Percentiles rank a stretch among this genome's conserved stretches.
phyloP scores from a whole-genome alignment of 2,888 invertebrate genomes.

The Pammene aurita region DNA sequence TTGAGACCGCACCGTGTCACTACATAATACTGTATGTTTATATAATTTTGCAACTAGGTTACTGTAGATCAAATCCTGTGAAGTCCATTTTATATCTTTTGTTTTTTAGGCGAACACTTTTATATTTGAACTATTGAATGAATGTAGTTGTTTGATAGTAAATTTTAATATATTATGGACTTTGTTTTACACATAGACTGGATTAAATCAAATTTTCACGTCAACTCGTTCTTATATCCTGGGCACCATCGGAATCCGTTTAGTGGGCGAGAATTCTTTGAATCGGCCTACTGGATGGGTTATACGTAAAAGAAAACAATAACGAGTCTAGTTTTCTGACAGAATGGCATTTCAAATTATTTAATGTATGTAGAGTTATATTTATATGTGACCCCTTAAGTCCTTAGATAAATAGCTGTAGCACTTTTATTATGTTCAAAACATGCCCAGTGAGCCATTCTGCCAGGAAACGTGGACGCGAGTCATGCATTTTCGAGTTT shows the following conservation, averaged over 20 bases:
- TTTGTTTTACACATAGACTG: slow-evolving; percentile 37
- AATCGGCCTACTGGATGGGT: slow-evolving; percentile 11
- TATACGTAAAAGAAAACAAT: slow-evolving; percentile 7
- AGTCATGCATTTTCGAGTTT: slow-evolving; percentile 59
- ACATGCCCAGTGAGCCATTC: slow-evolving; percentile 60
- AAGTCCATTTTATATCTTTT: slow-evolving; percentile 57
- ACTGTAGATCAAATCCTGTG: slow-evolving; percentile 61
- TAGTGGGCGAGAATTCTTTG: not conserved
- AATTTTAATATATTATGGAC: slow-evolving; percentile 49
- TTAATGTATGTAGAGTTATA: slow-evolving; percentile 47
- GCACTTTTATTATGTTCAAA: slow-evolving; percentile 53
- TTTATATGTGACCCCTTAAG: slow-evolving; percentile 45
- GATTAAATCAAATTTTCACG: slow-evolving; percentile 10
- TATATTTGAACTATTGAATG: slow-evolving; percentile 50
- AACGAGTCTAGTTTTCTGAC: slow-evolving; percentile 57
- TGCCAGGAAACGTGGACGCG: slow-evolving; percentile 59
- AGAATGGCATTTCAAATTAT: slow-evolving; percentile 60
- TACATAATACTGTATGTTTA: slow-evolving; percentile 23
- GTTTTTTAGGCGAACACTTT: slow-evolving; percentile 52
- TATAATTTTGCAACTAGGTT: slow-evolving; percentile 47
- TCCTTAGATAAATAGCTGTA: slow-evolving; percentile 54
- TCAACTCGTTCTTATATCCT: not conserved
- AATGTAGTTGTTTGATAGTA: slow-evolving; percentile 55
- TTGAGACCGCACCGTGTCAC: slow-evolving; percentile 17
- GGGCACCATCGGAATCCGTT: not conserved